Evolutionary conservation across 2,888 invertebrate genomes (phyloP), one percentile per base, ranked within the genome.

Genomic region (Eilema sororculum): DNA sequence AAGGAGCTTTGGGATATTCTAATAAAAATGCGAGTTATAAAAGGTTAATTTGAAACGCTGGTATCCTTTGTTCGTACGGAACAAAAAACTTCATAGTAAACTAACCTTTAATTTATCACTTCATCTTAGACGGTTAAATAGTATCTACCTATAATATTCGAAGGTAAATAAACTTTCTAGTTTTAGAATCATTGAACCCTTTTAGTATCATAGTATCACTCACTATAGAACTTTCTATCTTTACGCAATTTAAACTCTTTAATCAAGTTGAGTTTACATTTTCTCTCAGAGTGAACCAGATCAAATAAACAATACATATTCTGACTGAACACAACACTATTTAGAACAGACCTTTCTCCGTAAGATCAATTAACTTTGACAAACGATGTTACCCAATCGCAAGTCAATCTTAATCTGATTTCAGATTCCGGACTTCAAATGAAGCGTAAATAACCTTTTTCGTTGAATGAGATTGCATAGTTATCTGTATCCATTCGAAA

Each of bases 341-440:
- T 64, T 37, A 72, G 71, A 77, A 63, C 67, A 70, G 61, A 63
- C 75, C 77, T 75, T 78, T 81, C 82, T 72, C 77, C 67, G 62
- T 65, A 66, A 73, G 72, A 77, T 76, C 77, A 75, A 82, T 78
- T 78, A 77, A 77, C 71, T 74, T 75, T 80, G 72, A 82, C 73
- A 76, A 76, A 78, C 71, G 73, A 78, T 71, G 66, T 58, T 73
- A 62, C 52, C 56, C 65, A 77, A 75, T 75, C 76, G 67, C 13
- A 52, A 73, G 61, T 58, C 72, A 72, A 81, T 80, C 77, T 82
- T 82, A 77, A 81, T 82, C 78, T 69, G 73, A 78, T 80, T 80
- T 69, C 30, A 61, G 66, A 80, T 74, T 71, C 72, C 63, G 70
- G 62, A 72, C 71, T 61, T 68, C 75, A 73, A 74, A 80, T 78